A percentile compares a stretch with the other conserved stretches of the same genome.
Conservation (phyloP, 2,113 vertebrate species). For the Thamnophis sirtalis region DNA sequence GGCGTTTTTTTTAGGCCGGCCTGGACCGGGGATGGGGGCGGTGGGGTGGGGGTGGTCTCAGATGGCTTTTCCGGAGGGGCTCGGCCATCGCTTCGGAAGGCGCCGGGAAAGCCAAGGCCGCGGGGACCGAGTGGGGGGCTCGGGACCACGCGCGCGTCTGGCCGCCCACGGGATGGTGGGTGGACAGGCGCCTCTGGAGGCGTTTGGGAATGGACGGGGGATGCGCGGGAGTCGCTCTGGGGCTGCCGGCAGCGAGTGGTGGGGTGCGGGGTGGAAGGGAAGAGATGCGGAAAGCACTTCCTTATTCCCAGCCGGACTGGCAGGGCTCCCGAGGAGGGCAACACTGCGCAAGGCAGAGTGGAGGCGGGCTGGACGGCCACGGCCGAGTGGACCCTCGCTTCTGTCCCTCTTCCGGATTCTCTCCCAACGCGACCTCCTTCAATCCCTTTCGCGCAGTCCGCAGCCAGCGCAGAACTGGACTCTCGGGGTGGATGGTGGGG, state of each 20-base stretch:
- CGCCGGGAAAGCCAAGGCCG: background rate
- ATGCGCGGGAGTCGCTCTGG: background rate
- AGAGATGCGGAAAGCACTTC: background rate
- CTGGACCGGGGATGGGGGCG: background rate
- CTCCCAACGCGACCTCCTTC: background rate
- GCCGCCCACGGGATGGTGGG: background rate
- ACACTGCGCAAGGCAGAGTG: background rate
- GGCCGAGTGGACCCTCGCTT: background rate
- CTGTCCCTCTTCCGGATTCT: background rate
- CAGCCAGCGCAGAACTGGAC: background rate
- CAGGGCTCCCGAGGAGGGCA: background rate
- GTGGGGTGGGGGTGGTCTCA: background rate
- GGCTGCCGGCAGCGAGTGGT: no score
- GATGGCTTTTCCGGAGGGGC: background rate
- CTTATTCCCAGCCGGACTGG: background rate
- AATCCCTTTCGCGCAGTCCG: background rate
- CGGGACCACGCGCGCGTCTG: background rate
- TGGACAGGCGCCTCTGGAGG: background rate
- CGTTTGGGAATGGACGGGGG: background rate
- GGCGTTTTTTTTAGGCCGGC: background rate
- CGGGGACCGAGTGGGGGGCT: background rate
- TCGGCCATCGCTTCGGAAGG: background rate
- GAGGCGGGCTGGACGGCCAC: background rate
- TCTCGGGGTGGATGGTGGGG: background rate
- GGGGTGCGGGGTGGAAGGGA: no score